Conservation (phyloP, 2,113 vertebrate genomes). For the Coturnix japonica region DNA sequence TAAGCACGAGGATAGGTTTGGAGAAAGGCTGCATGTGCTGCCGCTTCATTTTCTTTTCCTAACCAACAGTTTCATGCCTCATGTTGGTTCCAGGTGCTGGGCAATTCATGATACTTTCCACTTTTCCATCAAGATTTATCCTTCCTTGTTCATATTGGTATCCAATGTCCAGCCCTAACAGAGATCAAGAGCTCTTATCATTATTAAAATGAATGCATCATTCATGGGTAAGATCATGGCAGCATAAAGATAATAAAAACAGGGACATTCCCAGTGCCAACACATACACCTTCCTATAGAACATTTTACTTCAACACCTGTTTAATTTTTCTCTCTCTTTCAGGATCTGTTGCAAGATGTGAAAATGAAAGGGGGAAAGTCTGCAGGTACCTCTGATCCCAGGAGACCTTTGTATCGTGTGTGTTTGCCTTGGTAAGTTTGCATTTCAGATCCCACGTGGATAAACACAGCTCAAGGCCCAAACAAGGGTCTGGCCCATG, state of each 20-base stretch:
- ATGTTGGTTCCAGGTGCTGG: too few species aligned
- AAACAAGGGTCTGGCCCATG: too few species aligned
- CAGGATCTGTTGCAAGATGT: constrained; percentile 96
- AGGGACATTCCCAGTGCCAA: accelerated
- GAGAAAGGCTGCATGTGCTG: too few species aligned
- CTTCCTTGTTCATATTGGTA: too few species aligned
- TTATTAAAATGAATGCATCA: neutral
- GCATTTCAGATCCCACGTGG: neutral
- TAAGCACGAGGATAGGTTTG: too few species aligned
- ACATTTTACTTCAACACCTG: neutral
- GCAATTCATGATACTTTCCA: too few species aligned
- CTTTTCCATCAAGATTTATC: too few species aligned
- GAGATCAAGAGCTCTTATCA: neutral
- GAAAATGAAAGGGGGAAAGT: constrained; percentile 93
- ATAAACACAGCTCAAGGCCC: too few species aligned
- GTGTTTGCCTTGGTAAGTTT: constrained; percentile 92
- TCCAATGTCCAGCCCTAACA: too few species aligned
- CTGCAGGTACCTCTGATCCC: constrained; percentile 98
- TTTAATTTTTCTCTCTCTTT: neutral
- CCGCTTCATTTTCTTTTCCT: too few species aligned
- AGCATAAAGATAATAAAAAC: neutral
- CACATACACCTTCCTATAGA: accelerated
- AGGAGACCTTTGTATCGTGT: constrained; percentile 98
- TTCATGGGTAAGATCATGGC: neutral
- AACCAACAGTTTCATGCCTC: too few species aligned